Base-by-base conservation (phyloP, 2,888 invertebrate species). In the Drosophila lacicola region DNA sequence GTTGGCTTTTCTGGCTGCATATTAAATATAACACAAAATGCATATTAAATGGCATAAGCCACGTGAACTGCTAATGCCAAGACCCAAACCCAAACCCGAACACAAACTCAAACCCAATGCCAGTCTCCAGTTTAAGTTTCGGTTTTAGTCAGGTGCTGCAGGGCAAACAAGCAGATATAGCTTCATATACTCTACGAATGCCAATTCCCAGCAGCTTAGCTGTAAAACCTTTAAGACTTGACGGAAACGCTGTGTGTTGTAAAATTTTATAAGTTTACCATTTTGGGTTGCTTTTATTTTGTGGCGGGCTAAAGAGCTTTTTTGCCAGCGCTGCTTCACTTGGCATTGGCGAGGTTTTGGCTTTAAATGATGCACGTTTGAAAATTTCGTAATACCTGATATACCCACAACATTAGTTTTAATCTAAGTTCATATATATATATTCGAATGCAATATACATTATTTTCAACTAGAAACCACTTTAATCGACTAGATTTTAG, bases 1-100 rank as follows among this genome's bases (percentile, higher is more conserved):
- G 63, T 64, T 74, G 66, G 51, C 69, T 70, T 57, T 60, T 70
- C 69, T 67, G 71, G 79, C 83, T 86, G 88, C 90, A 90, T 83
- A 83, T 90, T 88, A 90, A 90, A 90, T 90, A 90, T 88, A 88
- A 90, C 88, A 87, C 88, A 89, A 90, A 90, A 90, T 90, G 89
- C 90, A 90, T 90, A 90, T 90, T 90, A 90, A 90, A 90, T 90
- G 84, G 90, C 90, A 88, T 88, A 88, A 87, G 83, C 83, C 83
- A 88, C 74, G 63, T 62, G 77, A 77, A 78, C 70, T 69, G 78
- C 81, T 81, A 73, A 70, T 46, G 55, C 49, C 41, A 68, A 68
- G 56, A 45, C 54, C 36, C 39, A 34, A 42, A 45, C 54, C 36
- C 39, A 34, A 42, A 17, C 17, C 17, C 17, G 17, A 17, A 17